Evolutionary conservation across 2,113 vertebrate species (phyloP).

Genomic region (Megaleporinus macrocephalus): DNA sequence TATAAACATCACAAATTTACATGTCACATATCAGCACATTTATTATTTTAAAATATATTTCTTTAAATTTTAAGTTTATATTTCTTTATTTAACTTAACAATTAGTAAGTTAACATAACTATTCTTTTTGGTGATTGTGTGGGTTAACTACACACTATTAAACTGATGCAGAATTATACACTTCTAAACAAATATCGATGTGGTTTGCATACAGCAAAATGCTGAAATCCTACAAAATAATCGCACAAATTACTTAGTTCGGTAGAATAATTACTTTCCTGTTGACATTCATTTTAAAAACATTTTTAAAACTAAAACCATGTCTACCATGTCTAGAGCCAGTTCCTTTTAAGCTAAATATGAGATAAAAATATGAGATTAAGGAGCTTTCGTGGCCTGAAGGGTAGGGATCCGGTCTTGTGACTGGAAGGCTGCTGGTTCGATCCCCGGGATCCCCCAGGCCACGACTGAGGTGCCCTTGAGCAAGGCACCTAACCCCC

Average conservation of each 20-base stretch:
- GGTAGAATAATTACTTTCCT: slow-evolving; percentile 32
- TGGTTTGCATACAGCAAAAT: slow-evolving; percentile 37
- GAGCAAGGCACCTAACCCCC: too few relatives aligned
- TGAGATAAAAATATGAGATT: not conserved
- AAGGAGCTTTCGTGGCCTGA: too few relatives aligned
- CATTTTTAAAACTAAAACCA: slow-evolving; percentile 22
- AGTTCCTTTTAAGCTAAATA: not conserved
- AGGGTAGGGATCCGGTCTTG: too few relatives aligned
- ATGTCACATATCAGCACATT: too few relatives aligned
- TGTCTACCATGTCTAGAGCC: not conserved
- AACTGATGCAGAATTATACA: not conserved
- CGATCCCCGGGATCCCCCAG: too few relatives aligned
- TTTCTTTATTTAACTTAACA: too few relatives aligned
- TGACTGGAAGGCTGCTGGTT: too few relatives aligned
- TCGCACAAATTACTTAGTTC: slow-evolving; percentile 41
- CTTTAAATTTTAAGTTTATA: too few relatives aligned
- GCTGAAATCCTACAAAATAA: slow-evolving; percentile 38
- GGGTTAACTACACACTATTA: slow-evolving; percentile 19
- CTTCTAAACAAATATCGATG: slow-evolving; percentile 27
- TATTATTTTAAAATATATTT: too few relatives aligned
- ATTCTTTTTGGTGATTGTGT: not conserved
- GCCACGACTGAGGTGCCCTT: too few relatives aligned
- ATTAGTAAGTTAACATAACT: too few relatives aligned
- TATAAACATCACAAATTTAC: too few relatives aligned
- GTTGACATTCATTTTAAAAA: slow-evolving; percentile 32